A percentile compares a stretch with the other conserved stretches of the same genome.
Evolutionary conservation across 2,113 vertebrate species (phyloP).

Genomic region (Irena cyanogastra): DNA sequence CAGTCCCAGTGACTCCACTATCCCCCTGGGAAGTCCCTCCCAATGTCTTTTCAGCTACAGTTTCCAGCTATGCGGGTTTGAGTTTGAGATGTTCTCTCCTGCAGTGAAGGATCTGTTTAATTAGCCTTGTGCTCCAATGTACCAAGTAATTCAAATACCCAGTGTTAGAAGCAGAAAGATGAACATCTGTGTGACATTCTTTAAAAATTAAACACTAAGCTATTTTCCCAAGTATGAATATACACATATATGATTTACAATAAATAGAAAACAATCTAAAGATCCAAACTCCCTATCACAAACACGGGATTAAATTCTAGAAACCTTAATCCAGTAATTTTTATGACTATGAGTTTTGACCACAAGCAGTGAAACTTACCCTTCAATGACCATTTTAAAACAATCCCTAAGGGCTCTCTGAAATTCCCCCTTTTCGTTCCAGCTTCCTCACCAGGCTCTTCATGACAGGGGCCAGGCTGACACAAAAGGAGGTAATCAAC

Average conservation of each 20-base stretch:
- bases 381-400: not conserved
- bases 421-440: not conserved
- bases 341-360: not conserved
- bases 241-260: fast-evolving
- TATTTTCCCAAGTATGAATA: not conserved
- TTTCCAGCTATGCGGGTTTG: not conserved
- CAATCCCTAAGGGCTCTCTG: not conserved
- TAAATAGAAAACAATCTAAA: not conserved
- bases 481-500: not conserved
- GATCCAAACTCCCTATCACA: not conserved
- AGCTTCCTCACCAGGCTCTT: not conserved
- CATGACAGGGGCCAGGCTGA: not conserved
- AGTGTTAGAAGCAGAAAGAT: not conserved
- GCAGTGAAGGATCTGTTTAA: not conserved
- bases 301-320: not conserved
- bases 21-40: no score
- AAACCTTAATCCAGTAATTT: not conserved
- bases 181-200: not conserved
- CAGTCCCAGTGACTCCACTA: not conserved
- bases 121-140: not conserved
- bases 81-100: not conserved
- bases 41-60: not conserved
- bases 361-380: not conserved
- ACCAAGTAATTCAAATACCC: no score
- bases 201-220: not conserved